These are phyloP conservation scores for Passer domesticus DNA, from an alignment of 2,113 vertebrate species.

Conservation along the genomic window DNA sequence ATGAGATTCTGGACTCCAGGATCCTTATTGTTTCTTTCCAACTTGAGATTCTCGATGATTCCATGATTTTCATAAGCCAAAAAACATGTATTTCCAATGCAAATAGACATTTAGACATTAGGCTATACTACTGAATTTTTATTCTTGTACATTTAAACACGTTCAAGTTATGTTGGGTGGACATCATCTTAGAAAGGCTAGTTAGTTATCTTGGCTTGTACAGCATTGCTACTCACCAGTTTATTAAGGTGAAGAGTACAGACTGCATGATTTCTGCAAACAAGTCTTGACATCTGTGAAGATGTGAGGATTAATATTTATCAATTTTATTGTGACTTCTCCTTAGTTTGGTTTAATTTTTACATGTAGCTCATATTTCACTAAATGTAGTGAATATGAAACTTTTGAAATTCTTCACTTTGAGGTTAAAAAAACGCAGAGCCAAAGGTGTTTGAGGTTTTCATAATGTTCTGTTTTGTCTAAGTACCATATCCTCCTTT, in stretches of 20 bases:
- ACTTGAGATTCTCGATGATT: neutral
- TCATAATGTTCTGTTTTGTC: neutral
- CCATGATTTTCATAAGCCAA: neutral
- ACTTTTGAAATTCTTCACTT: neutral
- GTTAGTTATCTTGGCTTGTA: neutral
- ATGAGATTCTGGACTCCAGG: neutral
- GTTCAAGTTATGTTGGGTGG: neutral
- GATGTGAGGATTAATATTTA: neutral
- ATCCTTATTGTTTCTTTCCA: neutral
- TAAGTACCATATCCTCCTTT: neutral
- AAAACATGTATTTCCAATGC: neutral
- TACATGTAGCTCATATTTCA: accelerated
- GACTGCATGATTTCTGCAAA: neutral
- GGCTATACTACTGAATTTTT: neutral
- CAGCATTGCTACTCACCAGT: neutral
- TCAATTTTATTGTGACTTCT: neutral
- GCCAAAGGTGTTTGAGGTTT: neutral
- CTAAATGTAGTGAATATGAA: neutral
- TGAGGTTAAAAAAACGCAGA: neutral
- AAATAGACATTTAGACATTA: neutral
- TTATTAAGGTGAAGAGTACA: neutral
- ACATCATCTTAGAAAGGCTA: neutral
- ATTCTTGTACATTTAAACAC: neutral
- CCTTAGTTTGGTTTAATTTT: neutral
- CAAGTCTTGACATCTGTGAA: neutral